These are phyloP conservation scores for Amblyraja radiata DNA, from an alignment of 2,797 vertebrate species.

Conservation along the genomic window DNA sequence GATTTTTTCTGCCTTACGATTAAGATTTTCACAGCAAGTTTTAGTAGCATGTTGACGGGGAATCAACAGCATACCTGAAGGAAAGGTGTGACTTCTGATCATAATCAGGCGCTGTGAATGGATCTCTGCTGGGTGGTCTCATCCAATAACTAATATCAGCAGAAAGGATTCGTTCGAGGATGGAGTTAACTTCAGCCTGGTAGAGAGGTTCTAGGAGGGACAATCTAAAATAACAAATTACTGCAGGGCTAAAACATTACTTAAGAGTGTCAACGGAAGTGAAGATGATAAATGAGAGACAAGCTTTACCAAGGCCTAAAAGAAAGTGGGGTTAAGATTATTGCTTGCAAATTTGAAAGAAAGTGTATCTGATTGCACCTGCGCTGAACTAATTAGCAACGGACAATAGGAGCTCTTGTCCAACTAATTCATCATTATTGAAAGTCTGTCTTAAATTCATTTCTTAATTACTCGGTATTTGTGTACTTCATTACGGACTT, in stretches of 20 bases:
- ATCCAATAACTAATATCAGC: not conserved
- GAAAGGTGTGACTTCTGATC: not conserved
- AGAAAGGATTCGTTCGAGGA: not conserved
- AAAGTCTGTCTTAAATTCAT: constrained; percentile 29
- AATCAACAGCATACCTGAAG: not conserved
- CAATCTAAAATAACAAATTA: not conserved
- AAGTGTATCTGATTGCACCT: constrained; percentile 19
- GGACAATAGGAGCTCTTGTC: not conserved
- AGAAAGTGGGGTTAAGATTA: not conserved
- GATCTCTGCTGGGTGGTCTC: not conserved
- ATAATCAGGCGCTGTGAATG: not conserved
- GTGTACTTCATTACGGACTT: not conserved
- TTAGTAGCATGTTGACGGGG: not conserved
- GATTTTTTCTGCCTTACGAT: not conserved
- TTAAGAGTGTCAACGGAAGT: not conserved
- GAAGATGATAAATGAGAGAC: constrained; percentile 21
- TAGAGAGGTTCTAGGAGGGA: not conserved
- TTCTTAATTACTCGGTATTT: not conserved
- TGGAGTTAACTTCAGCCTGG: not conserved
- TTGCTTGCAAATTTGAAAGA: constrained; percentile 4
- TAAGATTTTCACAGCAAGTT: not conserved
- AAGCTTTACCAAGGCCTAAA: not conserved
- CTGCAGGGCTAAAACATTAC: not conserved
- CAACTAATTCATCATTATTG: constrained; percentile 30
- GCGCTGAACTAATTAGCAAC: constrained; percentile 17